Conservation (phyloP, 2,888 invertebrate species). For the Elaeidobius kamerunicus region DNA sequence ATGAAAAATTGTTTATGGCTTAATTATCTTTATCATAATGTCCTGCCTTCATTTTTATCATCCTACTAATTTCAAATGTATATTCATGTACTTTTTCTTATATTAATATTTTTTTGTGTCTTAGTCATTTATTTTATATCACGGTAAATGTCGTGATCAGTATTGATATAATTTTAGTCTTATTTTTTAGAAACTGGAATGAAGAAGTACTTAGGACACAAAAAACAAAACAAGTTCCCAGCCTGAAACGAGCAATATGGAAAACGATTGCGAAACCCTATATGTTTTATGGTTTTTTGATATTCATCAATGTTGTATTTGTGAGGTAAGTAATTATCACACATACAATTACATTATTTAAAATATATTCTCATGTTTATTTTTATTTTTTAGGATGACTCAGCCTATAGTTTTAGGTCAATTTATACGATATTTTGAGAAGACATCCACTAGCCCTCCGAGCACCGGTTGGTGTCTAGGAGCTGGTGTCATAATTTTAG, state of each 20-base stretch:
- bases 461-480: slow-evolving; percentile 66
- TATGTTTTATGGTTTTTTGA: slow-evolving; percentile 57
- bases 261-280: slow-evolving; percentile 61
- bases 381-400: slow-evolving; percentile 58
- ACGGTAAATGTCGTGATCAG: not conserved
- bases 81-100: too few species aligned
- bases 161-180: slow-evolving; percentile 1
- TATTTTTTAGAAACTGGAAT: slow-evolving; percentile 56
- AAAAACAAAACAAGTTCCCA: slow-evolving; percentile 56
- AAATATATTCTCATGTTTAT: too few species aligned
- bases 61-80: too few species aligned
- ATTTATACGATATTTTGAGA: slow-evolving; percentile 58
- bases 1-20: too few species aligned
- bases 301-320: slow-evolving; percentile 57
- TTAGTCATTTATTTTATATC: slow-evolving; percentile 1
- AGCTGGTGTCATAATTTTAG: slow-evolving; percentile 57
- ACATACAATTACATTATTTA: not conserved
- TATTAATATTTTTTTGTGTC: not conserved
- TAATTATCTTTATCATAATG: too few species aligned
- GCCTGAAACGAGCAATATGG: slow-evolving; percentile 57
- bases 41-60: too few species aligned
- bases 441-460: slow-evolving; percentile 49
- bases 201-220: slow-evolving; percentile 54
- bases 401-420: slow-evolving; percentile 61
- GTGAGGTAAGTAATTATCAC: slow-evolving; percentile 53